A percentile compares a stretch with the other conserved stretches of the same genome.
These are phyloP conservation scores for Ferrisia virgata DNA, from an alignment of 2,888 invertebrate genomes.

Conservation along the genomic window DNA sequence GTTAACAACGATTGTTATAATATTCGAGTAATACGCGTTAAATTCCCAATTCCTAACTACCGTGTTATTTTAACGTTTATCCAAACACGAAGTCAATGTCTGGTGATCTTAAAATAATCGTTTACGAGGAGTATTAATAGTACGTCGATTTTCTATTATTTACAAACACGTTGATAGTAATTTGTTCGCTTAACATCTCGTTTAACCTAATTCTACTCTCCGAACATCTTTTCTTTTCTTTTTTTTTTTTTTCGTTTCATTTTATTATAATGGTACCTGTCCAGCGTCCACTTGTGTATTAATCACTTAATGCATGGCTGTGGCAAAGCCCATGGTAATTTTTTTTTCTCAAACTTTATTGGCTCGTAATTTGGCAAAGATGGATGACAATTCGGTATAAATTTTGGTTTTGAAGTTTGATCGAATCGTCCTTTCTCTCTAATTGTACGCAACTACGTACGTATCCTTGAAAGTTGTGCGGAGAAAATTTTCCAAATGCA, in stretches of 20 bases:
- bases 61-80: conserved; percentile 15
- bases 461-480: not conserved
- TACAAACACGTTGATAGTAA: not conserved
- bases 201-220: not conserved
- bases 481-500: not conserved
- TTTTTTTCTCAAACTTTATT: not conserved
- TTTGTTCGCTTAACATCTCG: not conserved
- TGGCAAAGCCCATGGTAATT: not conserved
- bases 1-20: not conserved
- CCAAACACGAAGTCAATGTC: conserved; percentile 15
- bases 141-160: conserved; percentile 6
- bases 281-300: not conserved
- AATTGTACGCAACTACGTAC: not conserved
- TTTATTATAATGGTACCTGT: not conserved
- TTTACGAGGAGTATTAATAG: conserved; percentile 5
- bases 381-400: not conserved
- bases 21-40: not conserved
- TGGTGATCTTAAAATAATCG: conserved; percentile 16
- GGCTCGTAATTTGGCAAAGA: not conserved
- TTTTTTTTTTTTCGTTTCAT: not conserved
- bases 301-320: not conserved
- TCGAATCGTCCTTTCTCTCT: not conserved
- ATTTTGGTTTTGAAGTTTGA: not conserved
- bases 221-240: not conserved
- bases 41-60: not conserved